Evolutionary conservation across 2,888 invertebrate genomes (phyloP), one percentile per base, ranked within the genome.

Genomic region (Sphaeridia pumilis): DNA sequence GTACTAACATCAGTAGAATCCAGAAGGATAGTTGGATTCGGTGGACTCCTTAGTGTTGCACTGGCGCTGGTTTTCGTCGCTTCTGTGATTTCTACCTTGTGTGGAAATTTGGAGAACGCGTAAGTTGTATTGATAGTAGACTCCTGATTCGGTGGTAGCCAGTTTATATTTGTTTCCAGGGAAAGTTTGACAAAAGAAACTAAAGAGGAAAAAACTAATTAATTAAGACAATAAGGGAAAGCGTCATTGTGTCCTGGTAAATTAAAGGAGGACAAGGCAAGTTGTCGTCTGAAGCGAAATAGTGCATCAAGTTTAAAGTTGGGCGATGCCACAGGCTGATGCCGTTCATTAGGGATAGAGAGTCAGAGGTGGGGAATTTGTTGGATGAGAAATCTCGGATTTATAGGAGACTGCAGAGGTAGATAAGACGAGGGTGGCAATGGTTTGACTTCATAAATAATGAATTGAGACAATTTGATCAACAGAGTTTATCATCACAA

Each of bases 401-500:
- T n/a, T n/a, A n/a, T n/a, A n/a, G n/a, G n/a, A n/a, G n/a, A n/a
- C n/a, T n/a, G n/a, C n/a, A n/a, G n/a, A n/a, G n/a, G n/a, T n/a
- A n/a, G n/a, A n/a, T n/a, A 31, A 31, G 31, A 7, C 14, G 31
- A 31, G 14, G 14, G 7, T 31, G 31, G 31, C 31, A 31, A 31
- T 10, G 10, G 31, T 31, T 31, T 31, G 31, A 7, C 7, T 31
- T 31, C 31, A 31, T 5, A 43, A 22, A 24, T 24, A 43, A 21
- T 43, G 22, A 24, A 7, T 22, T 43, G 24, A 43, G 24, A 38
- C 38, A 49, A 49, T 26, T 49, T 22, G n/a, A 31, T 35, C 46
- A 25, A 36, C 43, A 57, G 57, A 27, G 38, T 51, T 26, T 24
- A 57, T 46, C 54, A 57, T 49, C 44, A 46, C 24, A 48, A 57